These are phyloP conservation scores for Porites rus DNA, from an alignment of 92 coral and sea anemone species.

Conservation along the genomic window DNA sequence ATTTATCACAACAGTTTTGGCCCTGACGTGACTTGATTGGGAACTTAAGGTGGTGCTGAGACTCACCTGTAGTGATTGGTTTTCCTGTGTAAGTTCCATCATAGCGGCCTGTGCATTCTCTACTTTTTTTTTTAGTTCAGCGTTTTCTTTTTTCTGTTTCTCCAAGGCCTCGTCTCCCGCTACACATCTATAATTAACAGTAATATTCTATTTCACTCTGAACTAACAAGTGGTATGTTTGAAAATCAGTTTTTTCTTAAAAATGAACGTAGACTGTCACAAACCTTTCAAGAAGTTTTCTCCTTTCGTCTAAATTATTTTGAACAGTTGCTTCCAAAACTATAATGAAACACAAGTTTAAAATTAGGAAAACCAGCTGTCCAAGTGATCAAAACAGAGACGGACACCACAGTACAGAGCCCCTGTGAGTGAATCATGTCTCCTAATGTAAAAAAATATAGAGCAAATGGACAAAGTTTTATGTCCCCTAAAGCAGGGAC, in stretches of 20 bases:
- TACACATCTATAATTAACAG: conserved; percentile 71
- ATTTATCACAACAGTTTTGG: neutral
- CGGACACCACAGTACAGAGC: too few relatives aligned
- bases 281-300: conserved; percentile 94
- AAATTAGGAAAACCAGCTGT: too few relatives aligned
- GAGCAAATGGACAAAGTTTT: too few relatives aligned
- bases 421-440: too few relatives aligned
- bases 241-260: too few relatives aligned
- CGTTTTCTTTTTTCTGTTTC: conserved; percentile 79
- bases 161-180: conserved; percentile 83
- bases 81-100: conserved; percentile 97
- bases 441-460: too few relatives aligned
- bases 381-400: too few relatives aligned
- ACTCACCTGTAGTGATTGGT: conserved; percentile 92
- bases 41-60: too few relatives aligned
- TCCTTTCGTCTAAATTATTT: conserved; percentile 92
- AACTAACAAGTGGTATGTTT: neutral
- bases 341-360: conserved; percentile 12
- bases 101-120: conserved; percentile 94
- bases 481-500: too few relatives aligned
- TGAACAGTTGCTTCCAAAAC: conserved; percentile 97
- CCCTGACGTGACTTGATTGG: neutral
- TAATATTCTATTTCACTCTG: neutral
- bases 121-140: conserved; percentile 64
- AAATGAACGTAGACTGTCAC: neutral